Evolutionary conservation across 2,888 invertebrate species (phyloP).

Genomic region (Euproctis similis): DNA sequence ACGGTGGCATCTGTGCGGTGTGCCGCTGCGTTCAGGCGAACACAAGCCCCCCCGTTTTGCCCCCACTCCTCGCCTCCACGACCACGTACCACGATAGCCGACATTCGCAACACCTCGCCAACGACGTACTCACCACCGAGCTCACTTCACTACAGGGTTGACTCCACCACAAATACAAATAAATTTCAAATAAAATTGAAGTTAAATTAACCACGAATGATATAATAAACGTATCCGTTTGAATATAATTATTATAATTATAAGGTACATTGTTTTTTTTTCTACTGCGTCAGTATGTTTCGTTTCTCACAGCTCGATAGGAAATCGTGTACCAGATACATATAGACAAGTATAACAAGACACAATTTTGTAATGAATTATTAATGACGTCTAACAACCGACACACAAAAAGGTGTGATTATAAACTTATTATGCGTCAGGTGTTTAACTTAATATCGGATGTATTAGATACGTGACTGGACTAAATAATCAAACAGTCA

Average conservation of each 20-base stretch:
- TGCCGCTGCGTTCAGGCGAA: conserved; percentile 55
- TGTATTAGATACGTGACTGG: conserved; percentile 15
- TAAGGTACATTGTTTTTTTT: no score
- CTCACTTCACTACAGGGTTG: conserved; percentile 57
- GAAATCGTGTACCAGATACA: not conserved
- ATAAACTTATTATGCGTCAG: conserved; percentile 15
- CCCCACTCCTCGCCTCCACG: no score
- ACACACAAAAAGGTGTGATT: conserved; percentile 7
- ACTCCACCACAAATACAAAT: no score
- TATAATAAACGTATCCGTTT: no score
- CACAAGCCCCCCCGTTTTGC: conserved; percentile 31
- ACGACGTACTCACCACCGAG: conserved; percentile 57
- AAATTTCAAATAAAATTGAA: no score
- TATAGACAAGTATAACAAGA: not conserved
- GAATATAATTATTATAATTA: no score
- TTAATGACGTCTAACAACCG: conserved; percentile 3
- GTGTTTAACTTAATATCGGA: conserved; percentile 19
- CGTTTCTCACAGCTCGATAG: not conserved
- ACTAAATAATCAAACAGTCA: conserved; percentile 6
- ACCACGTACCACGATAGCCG: conserved; percentile 50
- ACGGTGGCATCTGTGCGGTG: conserved; percentile 55
- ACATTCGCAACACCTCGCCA: conserved; percentile 70
- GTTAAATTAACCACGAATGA: no score
- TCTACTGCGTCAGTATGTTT: no score
- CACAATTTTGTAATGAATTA: conserved; percentile 1